Base-by-base conservation (phyloP, 2,113 vertebrate species). In the Mystacornis crossleyi region DNA sequence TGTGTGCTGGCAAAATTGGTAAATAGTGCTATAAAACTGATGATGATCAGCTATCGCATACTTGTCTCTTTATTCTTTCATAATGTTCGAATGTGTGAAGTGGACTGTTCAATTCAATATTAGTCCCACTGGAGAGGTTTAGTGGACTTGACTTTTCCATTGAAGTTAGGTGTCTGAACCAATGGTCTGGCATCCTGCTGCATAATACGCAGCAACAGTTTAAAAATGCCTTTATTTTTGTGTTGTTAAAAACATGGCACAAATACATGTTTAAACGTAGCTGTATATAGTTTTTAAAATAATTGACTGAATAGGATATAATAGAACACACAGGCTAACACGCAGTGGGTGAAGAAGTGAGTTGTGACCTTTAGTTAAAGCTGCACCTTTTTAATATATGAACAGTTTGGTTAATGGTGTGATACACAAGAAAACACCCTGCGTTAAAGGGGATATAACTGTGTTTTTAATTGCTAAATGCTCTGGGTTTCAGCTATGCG, bases 231-330 rank as follows among this genome's bases (percentile, higher is more conserved):
- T 92, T 93, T 92, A 93, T 92, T 95, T 95, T 96, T 95, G 94
- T 97, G 93, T 97, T 97, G 50, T 74, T 96, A 75, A 89, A 96
- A 92, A 86, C 58, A 91, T 62, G 80, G 81, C 90, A 96, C 83
- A 97, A 95, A 82, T 81, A 90, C 94, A 95, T 81, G 13, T 97
- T 97, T 97, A 96, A 97, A 97, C 81, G 25, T 79, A 97, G 86
- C 88, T 98, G 96, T 97, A 95, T 97, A 96, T 97, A 97, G 86
- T 96, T 98, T 97, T 97, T 97, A 86, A 92, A 65, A 19, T 31
- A 58, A 85, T 42, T 94, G 70, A 96, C 36, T 85, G 58, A 71
- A 82, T 92, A 92, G 82, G 53, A 48, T 85, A 81, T 97, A 95
- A 95, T 91, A 96, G 64, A 95, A 94, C 83, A 96, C 84, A 96